phyloP scores from a whole-genome alignment of 1,140 invertebrate species.

The Panagrolaimus sp. region DNA sequence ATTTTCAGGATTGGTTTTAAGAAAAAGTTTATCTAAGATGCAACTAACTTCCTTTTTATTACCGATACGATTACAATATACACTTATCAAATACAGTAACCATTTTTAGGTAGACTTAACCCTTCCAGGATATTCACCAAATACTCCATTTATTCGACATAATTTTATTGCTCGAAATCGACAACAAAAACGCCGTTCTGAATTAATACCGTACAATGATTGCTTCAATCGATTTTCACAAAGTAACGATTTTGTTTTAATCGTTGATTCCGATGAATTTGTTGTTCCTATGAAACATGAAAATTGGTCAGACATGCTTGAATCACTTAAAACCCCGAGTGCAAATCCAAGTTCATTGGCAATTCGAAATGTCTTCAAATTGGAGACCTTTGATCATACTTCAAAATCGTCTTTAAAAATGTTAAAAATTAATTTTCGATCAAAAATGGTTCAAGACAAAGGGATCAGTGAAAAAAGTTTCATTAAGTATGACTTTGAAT shows the following conservation, averaged over 20 bases:
- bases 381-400: slow-evolving; percentile 29
- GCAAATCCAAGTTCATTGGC: slow-evolving; percentile 44
- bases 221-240: slow-evolving; percentile 75
- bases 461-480: slow-evolving; percentile 71
- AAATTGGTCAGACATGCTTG: slow-evolving; percentile 76
- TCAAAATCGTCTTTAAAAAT: background rate
- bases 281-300: slow-evolving; percentile 78
- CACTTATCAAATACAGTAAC: slow-evolving; percentile 13
- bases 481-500: slow-evolving; percentile 61
- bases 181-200: slow-evolving; percentile 85
- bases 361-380: slow-evolving; percentile 41
- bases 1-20: slow-evolving; percentile 62
- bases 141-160: slow-evolving; percentile 66
- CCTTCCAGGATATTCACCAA: slow-evolving; percentile 81
- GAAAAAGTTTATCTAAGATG: slow-evolving; percentile 69
- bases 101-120: slow-evolving; percentile 73
- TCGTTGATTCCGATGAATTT: slow-evolving; percentile 87
- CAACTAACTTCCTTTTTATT: slow-evolving; percentile 70
- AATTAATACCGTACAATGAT: slow-evolving; percentile 92
- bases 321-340: slow-evolving; percentile 62
- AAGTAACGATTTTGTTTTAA: slow-evolving; percentile 77
- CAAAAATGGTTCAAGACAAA: slow-evolving; percentile 64
- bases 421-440: slow-evolving; percentile 21
- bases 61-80: slow-evolving; percentile 15
- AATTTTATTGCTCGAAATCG: slow-evolving; percentile 63